Conservation (phyloP, 1,140 invertebrate species). For the Aleiodes sp. region DNA sequence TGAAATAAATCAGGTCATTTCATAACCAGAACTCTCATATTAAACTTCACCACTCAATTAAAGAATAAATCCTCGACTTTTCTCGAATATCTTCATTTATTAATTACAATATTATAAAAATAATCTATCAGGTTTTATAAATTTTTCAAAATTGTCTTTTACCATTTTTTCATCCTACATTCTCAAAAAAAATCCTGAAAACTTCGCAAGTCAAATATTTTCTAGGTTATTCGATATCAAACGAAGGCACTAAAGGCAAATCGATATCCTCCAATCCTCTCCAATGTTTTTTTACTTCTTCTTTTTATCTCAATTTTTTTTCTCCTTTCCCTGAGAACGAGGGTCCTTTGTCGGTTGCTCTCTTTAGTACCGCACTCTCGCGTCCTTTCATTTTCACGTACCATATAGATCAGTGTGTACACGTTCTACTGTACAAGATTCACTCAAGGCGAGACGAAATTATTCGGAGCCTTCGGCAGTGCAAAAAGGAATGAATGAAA, state of each 20-base stretch:
- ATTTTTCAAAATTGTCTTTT: too few relatives aligned
- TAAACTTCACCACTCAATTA: too few relatives aligned
- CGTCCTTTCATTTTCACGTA: constrained; percentile 15
- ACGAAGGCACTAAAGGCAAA: neutral
- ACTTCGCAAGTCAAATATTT: neutral
- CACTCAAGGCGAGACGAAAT: constrained; percentile 3
- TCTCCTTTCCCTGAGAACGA: neutral
- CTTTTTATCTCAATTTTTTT: neutral
- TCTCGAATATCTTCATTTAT: too few relatives aligned
- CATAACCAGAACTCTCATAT: too few relatives aligned
- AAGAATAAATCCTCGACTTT: too few relatives aligned
- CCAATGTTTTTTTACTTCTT: neutral
- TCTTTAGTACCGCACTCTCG: constrained; percentile 9
- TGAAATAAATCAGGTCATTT: too few relatives aligned
- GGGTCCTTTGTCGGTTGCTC: constrained; percentile 11
- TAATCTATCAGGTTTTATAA: too few relatives aligned
- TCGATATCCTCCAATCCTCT: constrained; percentile 2
- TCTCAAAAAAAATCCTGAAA: too few relatives aligned
- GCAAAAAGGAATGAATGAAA: neutral
- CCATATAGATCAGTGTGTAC: neutral
- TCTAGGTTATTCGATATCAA: neutral
- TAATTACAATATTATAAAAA: too few relatives aligned
- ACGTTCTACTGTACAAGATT: neutral
- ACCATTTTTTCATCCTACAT: neutral
- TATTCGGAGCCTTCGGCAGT: neutral